Conservation (phyloP, 2,113 vertebrate species). For the Takifugu flavidus region DNA sequence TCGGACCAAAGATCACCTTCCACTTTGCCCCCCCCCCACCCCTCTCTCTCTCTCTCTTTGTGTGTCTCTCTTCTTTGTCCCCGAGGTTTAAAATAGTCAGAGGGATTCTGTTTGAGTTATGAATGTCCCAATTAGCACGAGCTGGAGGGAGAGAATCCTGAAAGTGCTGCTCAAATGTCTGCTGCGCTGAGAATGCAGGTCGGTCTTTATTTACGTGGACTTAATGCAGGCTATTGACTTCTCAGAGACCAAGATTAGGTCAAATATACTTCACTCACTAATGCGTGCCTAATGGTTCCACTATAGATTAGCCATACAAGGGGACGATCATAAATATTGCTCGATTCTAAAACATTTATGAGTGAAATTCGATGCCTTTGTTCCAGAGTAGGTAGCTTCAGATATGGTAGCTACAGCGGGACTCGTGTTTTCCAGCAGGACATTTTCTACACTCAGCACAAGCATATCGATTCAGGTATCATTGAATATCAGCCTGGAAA, state of each 20-base stretch:
- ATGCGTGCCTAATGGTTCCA: conserved; percentile 71
- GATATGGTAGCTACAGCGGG: conserved; percentile 5
- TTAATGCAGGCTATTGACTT: conserved; percentile 71
- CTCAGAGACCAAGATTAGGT: conserved; percentile 62
- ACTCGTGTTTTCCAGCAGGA: neutral
- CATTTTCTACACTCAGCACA: no score
- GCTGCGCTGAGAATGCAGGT: conserved; percentile 42
- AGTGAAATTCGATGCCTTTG: conserved; percentile 59
- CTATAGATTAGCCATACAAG: conserved; percentile 72
- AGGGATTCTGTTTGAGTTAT: conserved; percentile 66
- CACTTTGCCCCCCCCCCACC: conserved; percentile 18
- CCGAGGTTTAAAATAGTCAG: conserved; percentile 60
- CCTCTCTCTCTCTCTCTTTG: neutral
- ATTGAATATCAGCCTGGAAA: no score
- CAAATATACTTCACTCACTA: conserved; percentile 69
- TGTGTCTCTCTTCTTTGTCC: conserved; percentile 20
- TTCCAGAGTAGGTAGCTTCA: conserved; percentile 8
- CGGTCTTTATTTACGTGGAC: conserved; percentile 64
- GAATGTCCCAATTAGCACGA: conserved; percentile 67
- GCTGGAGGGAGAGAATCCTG: conserved; percentile 38
- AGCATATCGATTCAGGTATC: no score
- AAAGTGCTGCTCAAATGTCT: conserved; percentile 64
- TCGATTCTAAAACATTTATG: conserved; percentile 72
- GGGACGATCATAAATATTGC: conserved; percentile 66
- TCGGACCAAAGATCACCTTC: conserved; percentile 7